These are phyloP conservation scores for Diorhabda elongata DNA, from an alignment of 1,140 invertebrate genomes.

Conservation along the genomic window DNA sequence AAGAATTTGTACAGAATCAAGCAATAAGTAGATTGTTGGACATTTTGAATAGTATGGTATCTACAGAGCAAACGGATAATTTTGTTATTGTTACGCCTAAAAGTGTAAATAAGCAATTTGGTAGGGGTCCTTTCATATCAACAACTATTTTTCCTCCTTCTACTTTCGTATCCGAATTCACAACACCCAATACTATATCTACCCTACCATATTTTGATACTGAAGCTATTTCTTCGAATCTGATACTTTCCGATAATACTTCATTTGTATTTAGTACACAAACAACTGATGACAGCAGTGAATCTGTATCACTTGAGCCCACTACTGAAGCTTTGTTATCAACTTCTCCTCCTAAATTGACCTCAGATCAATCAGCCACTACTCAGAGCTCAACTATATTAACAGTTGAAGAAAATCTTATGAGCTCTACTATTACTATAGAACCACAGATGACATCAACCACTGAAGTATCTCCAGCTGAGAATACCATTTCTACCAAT, in stretches of 20 bases:
- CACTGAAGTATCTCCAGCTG: constrained; percentile 27
- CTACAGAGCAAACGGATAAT: constrained; percentile 25
- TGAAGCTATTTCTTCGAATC: not conserved
- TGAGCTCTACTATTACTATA: constrained; percentile 12
- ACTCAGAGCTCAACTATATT: not conserved
- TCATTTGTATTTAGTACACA: constrained; percentile 6
- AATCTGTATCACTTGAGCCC: constrained; percentile 4
- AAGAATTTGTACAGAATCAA: constrained; percentile 37
- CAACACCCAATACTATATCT: constrained; percentile 10
- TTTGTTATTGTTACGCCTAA: constrained; percentile 38
- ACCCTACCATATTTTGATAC: constrained; percentile 1
- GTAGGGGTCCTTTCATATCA: constrained; percentile 16
- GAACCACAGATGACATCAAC: constrained; percentile 10
- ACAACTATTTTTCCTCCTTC: constrained; percentile 16
- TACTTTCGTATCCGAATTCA: constrained; percentile 6
- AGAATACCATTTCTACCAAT: constrained; percentile 25
- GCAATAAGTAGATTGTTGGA: constrained; percentile 39
- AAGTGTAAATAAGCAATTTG: constrained; percentile 21
- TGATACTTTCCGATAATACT: not conserved
- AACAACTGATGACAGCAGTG: constrained; percentile 17
- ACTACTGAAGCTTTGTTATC: constrained; percentile 24
- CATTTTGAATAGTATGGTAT: constrained; percentile 35
- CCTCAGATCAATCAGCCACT: not conserved
- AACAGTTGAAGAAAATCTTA: not conserved
- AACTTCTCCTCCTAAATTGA: constrained; percentile 23